Conservation (phyloP, 2,888 invertebrate genomes). For the Caenorhabditis sulstoni region DNA sequence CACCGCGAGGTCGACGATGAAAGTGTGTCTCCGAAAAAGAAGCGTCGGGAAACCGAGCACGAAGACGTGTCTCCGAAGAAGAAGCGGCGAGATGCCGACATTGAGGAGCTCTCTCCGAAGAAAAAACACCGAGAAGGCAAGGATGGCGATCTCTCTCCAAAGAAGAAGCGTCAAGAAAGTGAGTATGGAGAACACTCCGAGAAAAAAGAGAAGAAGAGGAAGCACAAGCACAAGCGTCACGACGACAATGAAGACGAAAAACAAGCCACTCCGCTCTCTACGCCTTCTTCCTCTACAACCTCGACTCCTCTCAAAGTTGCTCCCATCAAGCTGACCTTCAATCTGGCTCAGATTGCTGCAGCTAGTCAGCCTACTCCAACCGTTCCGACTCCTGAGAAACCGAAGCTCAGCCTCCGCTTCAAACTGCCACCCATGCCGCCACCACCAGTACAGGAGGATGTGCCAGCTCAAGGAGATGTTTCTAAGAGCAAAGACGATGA, state of each 20-base stretch:
- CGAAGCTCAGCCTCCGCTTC: conserved; percentile 8
- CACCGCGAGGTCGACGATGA: neutral
- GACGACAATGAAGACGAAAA: neutral
- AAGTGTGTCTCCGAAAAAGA: neutral
- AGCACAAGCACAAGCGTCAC: conserved; percentile 12
- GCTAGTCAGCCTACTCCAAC: too few relatives aligned
- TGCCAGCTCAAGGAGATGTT: too few relatives aligned
- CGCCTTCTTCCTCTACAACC: too few relatives aligned
- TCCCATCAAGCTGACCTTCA: too few relatives aligned
- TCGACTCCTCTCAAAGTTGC: too few relatives aligned
- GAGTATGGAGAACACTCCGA: neutral
- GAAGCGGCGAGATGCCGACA: neutral
- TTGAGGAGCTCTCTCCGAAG: neutral
- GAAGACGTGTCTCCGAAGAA: neutral
- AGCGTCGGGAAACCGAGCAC: neutral
- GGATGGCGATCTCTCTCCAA: too few relatives aligned
- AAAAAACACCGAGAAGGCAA: too few relatives aligned
- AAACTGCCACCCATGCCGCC: neutral
- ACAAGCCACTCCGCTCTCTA: too few relatives aligned
- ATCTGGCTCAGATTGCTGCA: too few relatives aligned
- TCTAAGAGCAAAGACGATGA: too few relatives aligned
- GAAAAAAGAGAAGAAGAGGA: conserved; percentile 4
- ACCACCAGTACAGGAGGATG: neutral
- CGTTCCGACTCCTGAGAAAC: neutral
- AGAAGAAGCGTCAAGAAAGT: too few relatives aligned